Conservation (phyloP, 2,797 vertebrate species). For the Varecia variegata region DNA sequence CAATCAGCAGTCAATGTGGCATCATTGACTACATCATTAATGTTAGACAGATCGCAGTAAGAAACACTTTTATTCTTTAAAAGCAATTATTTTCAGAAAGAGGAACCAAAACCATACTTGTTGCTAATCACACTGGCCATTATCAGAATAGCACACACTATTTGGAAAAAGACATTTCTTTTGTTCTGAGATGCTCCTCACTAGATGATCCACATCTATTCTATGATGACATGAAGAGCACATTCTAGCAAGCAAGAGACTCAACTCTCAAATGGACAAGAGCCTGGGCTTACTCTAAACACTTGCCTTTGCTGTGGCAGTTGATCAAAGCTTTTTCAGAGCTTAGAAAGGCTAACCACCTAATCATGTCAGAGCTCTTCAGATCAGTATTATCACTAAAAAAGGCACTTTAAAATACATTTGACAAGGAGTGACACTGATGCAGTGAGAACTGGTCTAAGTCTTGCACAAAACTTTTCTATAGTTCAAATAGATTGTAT, state of each 20-base stretch:
- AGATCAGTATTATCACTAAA: conserved; percentile 60
- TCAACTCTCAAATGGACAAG: background rate
- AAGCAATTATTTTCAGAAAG: conserved; percentile 53
- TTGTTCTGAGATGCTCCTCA: background rate
- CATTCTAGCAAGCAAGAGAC: background rate
- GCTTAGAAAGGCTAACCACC: conserved; percentile 38
- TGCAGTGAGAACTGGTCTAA: conserved; percentile 25
- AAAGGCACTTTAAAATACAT: conserved; percentile 73
- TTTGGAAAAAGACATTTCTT: background rate
- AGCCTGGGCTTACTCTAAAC: background rate
- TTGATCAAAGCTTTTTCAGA: conserved; percentile 38
- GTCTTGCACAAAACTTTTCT: conserved; percentile 1
- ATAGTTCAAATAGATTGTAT: background rate
- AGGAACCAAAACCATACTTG: conserved; percentile 48
- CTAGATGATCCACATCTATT: background rate
- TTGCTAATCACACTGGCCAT: conserved; percentile 40
- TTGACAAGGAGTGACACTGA: conserved; percentile 58
- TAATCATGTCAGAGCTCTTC: conserved; percentile 30
- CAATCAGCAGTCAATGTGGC: background rate
- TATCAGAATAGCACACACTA: conserved; percentile 47
- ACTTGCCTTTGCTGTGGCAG: conserved; percentile 43
- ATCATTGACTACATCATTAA: background rate
- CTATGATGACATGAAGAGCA: background rate
- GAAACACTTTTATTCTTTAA: conserved; percentile 69
- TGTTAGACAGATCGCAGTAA: background rate